Evolutionary conservation across 2,113 vertebrate genomes (phyloP).

Genomic region (Riparia riparia): DNA sequence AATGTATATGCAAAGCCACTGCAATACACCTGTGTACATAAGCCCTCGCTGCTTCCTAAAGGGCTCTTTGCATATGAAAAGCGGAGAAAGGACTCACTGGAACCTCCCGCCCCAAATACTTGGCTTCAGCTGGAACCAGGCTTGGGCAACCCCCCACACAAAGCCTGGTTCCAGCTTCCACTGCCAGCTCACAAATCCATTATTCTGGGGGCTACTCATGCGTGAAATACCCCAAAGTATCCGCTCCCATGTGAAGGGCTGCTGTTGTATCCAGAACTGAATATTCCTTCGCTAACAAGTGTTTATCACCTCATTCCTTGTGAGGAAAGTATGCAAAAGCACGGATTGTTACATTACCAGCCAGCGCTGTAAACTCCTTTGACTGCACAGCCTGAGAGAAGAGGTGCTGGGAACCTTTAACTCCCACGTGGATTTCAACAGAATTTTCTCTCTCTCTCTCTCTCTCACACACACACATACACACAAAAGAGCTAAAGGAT

Average conservation of each 20-base stretch:
- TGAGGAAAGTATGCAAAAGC: neutral
- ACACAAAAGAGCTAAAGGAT: neutral
- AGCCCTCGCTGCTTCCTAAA: neutral
- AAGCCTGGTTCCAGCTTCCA: neutral
- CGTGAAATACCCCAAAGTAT: neutral
- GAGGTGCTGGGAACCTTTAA: neutral
- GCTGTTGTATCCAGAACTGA: neutral
- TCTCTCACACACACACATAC: too few relatives aligned
- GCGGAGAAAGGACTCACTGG: neutral
- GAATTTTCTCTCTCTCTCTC: neutral
- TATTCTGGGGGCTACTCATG: conserved; percentile 17
- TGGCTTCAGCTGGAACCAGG: neutral
- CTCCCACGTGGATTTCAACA: neutral
- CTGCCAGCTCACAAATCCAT: conserved; percentile 20
- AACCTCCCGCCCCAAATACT: neutral
- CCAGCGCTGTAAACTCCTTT: neutral
- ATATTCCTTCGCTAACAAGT: neutral
- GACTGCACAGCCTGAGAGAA: neutral
- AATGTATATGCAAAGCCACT: neutral
- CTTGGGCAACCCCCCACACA: neutral
- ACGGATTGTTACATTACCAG: neutral
- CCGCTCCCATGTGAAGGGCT: neutral
- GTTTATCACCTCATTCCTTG: conserved; percentile 13
- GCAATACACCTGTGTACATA: conserved; percentile 28
- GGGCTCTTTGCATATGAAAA: conserved; percentile 5